Conservation (phyloP, 2,888 invertebrate species). For the Patella ulyssiponensis region DNA sequence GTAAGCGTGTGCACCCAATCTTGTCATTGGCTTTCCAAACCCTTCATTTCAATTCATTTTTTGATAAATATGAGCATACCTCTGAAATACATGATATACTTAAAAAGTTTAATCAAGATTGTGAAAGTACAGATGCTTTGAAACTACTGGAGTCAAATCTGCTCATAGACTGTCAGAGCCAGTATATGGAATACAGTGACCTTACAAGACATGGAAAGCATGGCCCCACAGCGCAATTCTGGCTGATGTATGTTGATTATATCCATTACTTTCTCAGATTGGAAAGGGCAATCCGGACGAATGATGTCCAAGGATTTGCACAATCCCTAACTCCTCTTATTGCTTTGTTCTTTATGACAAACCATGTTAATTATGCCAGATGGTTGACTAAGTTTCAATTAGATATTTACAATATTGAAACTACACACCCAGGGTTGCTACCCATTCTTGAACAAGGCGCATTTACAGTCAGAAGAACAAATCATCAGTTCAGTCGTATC, state of each 20-base stretch:
- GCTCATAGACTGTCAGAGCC: conserved; percentile 2
- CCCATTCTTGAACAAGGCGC: not conserved
- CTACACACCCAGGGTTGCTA: not conserved
- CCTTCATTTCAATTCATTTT: conserved; percentile 38
- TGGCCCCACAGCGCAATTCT: conserved; percentile 38
- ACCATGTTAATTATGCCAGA: conserved; percentile 39
- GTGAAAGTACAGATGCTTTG: not conserved
- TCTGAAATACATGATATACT: conserved; percentile 1
- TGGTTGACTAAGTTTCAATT: conserved; percentile 42
- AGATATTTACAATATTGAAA: conserved; percentile 36
- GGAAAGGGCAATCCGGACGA: conserved; percentile 27
- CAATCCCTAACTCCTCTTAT: conserved; percentile 27
- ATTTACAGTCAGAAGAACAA: not conserved
- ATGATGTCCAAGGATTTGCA: conserved; percentile 36
- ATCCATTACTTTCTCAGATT: conserved; percentile 25
- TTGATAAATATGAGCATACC: not conserved
- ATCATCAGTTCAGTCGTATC: not conserved
- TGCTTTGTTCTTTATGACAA: conserved; percentile 38
- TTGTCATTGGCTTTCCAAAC: conserved; percentile 32
- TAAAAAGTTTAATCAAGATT: conserved; percentile 5
- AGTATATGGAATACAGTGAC: conserved; percentile 24
- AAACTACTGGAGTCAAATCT: conserved; percentile 5
- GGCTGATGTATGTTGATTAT: conserved; percentile 36
- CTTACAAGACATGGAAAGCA: conserved; percentile 32
- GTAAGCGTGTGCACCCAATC: conserved; percentile 42